phyloP scores from a whole-genome alignment of 2,113 vertebrate species.

The Microtus pennsylvanicus region DNA sequence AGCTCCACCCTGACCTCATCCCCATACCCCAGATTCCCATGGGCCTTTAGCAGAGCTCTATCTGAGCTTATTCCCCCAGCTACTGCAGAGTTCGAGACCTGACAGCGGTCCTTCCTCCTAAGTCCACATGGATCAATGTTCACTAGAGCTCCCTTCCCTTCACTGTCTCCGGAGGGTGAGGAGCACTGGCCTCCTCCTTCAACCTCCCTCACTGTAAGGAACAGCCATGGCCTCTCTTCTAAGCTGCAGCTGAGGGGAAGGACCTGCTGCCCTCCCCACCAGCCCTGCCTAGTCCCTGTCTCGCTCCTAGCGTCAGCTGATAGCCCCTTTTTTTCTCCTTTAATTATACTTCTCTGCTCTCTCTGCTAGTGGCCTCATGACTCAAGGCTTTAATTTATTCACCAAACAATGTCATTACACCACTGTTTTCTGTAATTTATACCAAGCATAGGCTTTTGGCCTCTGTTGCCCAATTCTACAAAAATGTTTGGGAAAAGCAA shows the following conservation, averaged over 20 bases:
- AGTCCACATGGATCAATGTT: background rate
- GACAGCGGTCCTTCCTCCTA: background rate
- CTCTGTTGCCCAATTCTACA: constrained; percentile 67
- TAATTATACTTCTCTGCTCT: constrained; percentile 79
- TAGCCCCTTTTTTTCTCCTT: constrained; percentile 80
- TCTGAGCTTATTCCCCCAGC: background rate
- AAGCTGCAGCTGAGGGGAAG: background rate
- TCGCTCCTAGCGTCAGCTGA: constrained; percentile 73
- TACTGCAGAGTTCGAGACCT: background rate
- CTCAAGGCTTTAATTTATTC: constrained; percentile 82
- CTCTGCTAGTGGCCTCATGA: constrained; percentile 69
- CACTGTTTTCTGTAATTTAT: constrained; percentile 78
- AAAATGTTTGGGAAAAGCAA: constrained; percentile 57
- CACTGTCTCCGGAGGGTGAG: background rate
- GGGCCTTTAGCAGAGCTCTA: background rate
- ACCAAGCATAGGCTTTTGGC: constrained; percentile 63
- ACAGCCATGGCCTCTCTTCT: background rate
- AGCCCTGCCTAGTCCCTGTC: background rate
- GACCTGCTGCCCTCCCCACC: background rate
- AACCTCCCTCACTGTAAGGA: background rate
- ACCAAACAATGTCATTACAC: constrained; percentile 79
- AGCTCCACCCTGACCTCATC: background rate
- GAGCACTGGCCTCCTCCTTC: background rate
- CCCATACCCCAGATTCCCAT: background rate
- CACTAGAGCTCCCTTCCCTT: background rate